Percentiles rank a stretch among this genome's conserved stretches.
phyloP scores from a whole-genome alignment of 2,797 vertebrate species.

The Intellagama lesueurii region DNA sequence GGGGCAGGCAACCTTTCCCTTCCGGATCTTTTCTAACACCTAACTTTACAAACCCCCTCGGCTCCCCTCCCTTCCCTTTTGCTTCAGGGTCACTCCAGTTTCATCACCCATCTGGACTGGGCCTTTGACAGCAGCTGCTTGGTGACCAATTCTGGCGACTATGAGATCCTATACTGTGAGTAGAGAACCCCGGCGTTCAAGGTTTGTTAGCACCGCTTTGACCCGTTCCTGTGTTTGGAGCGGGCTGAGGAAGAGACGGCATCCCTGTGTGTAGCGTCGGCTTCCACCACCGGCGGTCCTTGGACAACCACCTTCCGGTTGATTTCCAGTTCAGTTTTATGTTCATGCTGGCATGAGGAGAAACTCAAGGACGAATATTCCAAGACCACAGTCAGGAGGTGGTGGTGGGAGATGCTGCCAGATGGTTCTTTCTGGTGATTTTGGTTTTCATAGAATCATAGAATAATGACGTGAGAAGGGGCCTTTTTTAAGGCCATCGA shows the following conservation, averaged over 20 bases:
- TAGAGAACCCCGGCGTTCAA: neutral
- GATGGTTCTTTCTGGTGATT: fast-evolving
- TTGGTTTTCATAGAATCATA: too few species aligned
- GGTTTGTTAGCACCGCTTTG: neutral
- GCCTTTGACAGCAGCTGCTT: conserved; percentile 86
- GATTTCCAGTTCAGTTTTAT: neutral
- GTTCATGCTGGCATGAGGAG: neutral
- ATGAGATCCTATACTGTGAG: conserved; percentile 93
- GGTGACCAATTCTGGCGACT: conserved; percentile 94
- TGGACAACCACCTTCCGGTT: too few species aligned
- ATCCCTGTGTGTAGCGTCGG: neutral
- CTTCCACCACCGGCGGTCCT: neutral
- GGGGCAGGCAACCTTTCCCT: too few species aligned
- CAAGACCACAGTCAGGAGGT: neutral
- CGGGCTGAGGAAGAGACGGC: neutral
- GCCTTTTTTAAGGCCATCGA: too few species aligned
- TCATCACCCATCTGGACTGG: conserved; percentile 93
- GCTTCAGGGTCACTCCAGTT: conserved; percentile 91
- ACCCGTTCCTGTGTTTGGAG: neutral
- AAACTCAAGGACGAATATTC: neutral
- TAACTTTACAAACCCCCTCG: too few species aligned
- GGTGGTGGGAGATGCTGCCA: neutral
- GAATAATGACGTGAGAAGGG: too few species aligned
- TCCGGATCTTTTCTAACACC: neutral
- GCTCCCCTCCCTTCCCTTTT: neutral